Base-by-base conservation (phyloP, 2,888 invertebrate species). In the Pharmacophagus antenor region DNA sequence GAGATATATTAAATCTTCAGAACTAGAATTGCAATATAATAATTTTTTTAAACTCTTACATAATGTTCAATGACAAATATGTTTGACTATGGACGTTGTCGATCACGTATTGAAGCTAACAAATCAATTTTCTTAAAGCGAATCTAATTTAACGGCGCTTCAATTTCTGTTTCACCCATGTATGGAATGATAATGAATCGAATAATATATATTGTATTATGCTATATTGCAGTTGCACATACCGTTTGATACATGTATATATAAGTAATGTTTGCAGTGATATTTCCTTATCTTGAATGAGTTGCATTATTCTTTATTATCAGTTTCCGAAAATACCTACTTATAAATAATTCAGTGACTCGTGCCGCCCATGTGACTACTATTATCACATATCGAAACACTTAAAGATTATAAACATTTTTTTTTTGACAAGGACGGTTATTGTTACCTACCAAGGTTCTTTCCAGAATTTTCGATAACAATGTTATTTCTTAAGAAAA, bases 311-410 rank as follows among this genome's bases (percentile, higher is more conserved):
- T 27, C 41, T 2, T 8, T n/a, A 25, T 42, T 56, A 56, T 56
- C 49, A 56, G 42, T 31, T 18, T 56, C 49, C 56, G 20, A 56
- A 56, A 50, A 56, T 56, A 56, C 56, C 42, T 50, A 50, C 56
- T 56, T 44, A 42, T 56, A 49, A 50, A 56, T 56, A 56, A 42
- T 42, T 42, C 41, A 10, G 5, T 21, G 50, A 50, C 56, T 56
- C 49, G 49, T 56, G 50, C 50, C 50, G 18, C 12, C 31, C 56
- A 49, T 56, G 56, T 56, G 44, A 56, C 50, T 50, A 12, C 27
- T 56, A 50, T 56, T 49, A 31, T 20, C 17, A 37, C 21, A 22
- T 31, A 20, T 50, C 20, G 27, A 50, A 50, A 31, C 50, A 31
- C 12, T 31, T 31, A 15, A 31, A 31, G 31, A 31, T 47, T 20